Base-by-base conservation (phyloP, 1,140 invertebrate species). In the Drosophila kepulauana region DNA sequence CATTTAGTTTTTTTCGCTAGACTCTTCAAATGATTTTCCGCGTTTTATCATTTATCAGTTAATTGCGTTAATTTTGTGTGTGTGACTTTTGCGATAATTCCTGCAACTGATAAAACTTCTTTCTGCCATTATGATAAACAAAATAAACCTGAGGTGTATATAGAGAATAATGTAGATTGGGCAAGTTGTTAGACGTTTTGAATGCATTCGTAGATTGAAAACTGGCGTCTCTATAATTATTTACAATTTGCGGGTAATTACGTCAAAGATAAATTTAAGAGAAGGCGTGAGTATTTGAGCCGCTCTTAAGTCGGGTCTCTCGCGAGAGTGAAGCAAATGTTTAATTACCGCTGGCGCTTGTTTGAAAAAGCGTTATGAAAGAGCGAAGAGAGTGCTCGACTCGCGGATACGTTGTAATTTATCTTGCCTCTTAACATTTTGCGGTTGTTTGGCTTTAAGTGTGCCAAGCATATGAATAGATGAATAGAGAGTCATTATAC, bases 61-160 rank as follows among this genome's bases (percentile, higher is more conserved):
- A 77, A 74, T 79, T 82, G 61, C 62, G 57, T 73, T 64, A 86
- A 73, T 72, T 78, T 81, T 38, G 35, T 72, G 51, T 68, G 64
- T 68, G 64, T 67, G 61, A 43, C 67, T 41, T 51, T 61, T 66
- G 48, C 41, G 57, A 69, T 69, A 64, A 51, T 49, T 46, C 48
- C 28, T 28, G 6, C 11, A 7, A 13, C 35, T 73, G 79, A 86
- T 82, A 82, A 82, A 54, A 76, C 16, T 48, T 51, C 49, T 20
- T 25, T 33, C 20, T 59, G 28, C 64, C 67, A 65, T 64, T 65
- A 68, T 43, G 79, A 84, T 82, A 87, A 70, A n/a, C n/a, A 70
- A 15, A 43, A 69, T 65, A 73, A 68, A 68, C 48, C 65, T 54
- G 16, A 56, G 56, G 59, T 78, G 52, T 38, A 38, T 10, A 7